Evolutionary conservation across 2,797 vertebrate genomes (phyloP).

Genomic region (Carapus acus): DNA sequence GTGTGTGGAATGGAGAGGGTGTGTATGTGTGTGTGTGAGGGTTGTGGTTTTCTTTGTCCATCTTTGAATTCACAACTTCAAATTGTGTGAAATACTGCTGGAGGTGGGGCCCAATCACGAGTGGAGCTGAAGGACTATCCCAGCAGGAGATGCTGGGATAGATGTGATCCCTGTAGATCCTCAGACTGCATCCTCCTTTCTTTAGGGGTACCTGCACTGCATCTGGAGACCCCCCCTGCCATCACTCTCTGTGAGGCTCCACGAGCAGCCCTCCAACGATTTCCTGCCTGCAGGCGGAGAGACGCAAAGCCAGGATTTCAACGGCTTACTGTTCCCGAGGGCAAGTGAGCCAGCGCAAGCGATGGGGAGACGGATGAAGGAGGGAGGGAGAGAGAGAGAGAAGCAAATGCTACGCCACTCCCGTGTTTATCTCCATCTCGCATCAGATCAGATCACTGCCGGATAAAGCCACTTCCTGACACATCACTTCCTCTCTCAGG

Average conservation of each 20-base stretch:
- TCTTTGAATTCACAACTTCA: no score
- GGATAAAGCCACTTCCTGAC: constrained; percentile 68
- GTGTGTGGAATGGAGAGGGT: no score
- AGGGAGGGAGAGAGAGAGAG: no score
- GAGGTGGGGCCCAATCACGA: neutral
- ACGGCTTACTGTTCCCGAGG: constrained; percentile 28
- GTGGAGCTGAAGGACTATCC: constrained; percentile 32
- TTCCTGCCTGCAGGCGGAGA: constrained; percentile 11
- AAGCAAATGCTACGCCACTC: constrained; percentile 36
- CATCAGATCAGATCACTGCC: constrained; percentile 69
- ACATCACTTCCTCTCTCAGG: constrained; percentile 67
- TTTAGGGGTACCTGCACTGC: neutral
- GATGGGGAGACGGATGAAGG: neutral
- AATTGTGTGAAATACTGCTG: no score
- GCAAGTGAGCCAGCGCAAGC: constrained; percentile 5
- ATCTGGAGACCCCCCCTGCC: constrained; percentile 13
- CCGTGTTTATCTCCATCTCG: constrained; percentile 62
- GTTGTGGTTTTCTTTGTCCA: no score
- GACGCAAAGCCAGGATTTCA: constrained; percentile 25
- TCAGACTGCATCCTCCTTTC: constrained; percentile 23
- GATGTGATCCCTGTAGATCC: neutral
- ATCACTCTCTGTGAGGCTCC: constrained; percentile 42
- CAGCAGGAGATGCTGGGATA: constrained; percentile 17
- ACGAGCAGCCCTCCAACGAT: constrained; percentile 33
- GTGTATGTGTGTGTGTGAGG: no score